Percentiles rank a stretch among this genome's conserved stretches.
phyloP scores from a whole-genome alignment of 1,140 invertebrate species.

The Propsilocerus akamusi region DNA sequence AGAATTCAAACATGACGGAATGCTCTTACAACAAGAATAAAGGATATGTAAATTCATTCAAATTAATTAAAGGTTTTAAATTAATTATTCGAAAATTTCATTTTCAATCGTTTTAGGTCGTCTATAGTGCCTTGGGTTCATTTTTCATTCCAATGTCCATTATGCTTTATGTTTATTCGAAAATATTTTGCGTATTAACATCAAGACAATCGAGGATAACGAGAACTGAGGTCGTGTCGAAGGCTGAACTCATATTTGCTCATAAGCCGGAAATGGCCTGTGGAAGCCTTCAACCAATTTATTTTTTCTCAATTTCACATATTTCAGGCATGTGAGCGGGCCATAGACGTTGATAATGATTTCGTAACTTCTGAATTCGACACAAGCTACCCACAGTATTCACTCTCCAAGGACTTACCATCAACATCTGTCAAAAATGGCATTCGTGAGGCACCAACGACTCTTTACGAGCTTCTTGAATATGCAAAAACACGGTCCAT shows the following conservation, averaged over 20 bases:
- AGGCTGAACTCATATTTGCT: not conserved
- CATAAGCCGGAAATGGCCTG: not conserved
- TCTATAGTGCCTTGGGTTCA: slow-evolving; percentile 60
- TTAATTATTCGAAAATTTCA: not conserved
- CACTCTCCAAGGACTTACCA: not conserved
- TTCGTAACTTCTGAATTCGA: slow-evolving; percentile 15
- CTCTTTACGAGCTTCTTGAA: not conserved
- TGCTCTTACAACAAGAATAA: slow-evolving; percentile 64
- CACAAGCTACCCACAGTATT: not conserved
- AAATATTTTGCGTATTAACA: slow-evolving; percentile 71
- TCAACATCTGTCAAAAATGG: not conserved
- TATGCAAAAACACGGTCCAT: not conserved
- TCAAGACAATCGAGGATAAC: slow-evolving; percentile 30
- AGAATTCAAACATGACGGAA: slow-evolving; percentile 29
- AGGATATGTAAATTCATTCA: slow-evolving; percentile 68
- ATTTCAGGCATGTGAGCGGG: not conserved
- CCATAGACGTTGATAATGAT: slow-evolving; percentile 10
- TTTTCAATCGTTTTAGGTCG: not conserved
- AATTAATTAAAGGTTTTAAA: not conserved
- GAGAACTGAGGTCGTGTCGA: slow-evolving; percentile 15
- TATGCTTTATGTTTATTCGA: slow-evolving; percentile 81
- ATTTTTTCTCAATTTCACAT: not conserved
- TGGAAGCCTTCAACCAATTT: not conserved
- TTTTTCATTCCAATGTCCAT: slow-evolving; percentile 82
- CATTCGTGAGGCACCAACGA: not conserved